These are phyloP conservation scores for Martes martes DNA, from an alignment of 2,113 vertebrate genomes.

Conservation along the genomic window DNA sequence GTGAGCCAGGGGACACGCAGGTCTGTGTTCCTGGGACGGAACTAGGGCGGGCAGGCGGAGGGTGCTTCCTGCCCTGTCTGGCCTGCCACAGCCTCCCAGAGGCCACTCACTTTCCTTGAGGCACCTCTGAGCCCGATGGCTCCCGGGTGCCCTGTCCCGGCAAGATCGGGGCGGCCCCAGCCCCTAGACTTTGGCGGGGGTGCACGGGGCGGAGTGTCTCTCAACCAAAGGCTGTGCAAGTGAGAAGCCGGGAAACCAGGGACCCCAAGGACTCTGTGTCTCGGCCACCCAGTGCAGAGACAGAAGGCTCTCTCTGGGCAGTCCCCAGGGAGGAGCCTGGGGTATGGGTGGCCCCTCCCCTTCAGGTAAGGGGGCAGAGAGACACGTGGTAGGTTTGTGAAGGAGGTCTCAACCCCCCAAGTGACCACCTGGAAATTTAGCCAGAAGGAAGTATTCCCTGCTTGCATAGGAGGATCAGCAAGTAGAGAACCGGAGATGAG, in stretches of 20 bases:
- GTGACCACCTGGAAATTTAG: background rate
- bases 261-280: background rate
- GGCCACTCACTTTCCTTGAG: background rate
- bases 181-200: background rate
- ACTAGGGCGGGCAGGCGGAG: background rate
- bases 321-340: background rate
- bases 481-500: background rate
- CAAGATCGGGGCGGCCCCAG: rapidly evolving
- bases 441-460: background rate
- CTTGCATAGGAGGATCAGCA: background rate
- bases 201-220: rapidly evolving
- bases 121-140: background rate
- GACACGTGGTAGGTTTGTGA: background rate
- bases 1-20: background rate
- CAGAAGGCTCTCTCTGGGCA: background rate
- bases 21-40: background rate
- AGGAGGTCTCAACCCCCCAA: background rate
- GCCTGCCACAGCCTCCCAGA: background rate
- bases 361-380: background rate
- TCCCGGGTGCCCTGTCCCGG: rapidly evolving
- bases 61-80: background rate
- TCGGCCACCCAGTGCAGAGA: too few species aligned
- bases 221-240: background rate
- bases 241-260: background rate
- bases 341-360: background rate